Evolutionary conservation across 2,797 vertebrate species (phyloP), one percentile per base, ranked within the genome.

Genomic region (Clarias platycephalus): DNA sequence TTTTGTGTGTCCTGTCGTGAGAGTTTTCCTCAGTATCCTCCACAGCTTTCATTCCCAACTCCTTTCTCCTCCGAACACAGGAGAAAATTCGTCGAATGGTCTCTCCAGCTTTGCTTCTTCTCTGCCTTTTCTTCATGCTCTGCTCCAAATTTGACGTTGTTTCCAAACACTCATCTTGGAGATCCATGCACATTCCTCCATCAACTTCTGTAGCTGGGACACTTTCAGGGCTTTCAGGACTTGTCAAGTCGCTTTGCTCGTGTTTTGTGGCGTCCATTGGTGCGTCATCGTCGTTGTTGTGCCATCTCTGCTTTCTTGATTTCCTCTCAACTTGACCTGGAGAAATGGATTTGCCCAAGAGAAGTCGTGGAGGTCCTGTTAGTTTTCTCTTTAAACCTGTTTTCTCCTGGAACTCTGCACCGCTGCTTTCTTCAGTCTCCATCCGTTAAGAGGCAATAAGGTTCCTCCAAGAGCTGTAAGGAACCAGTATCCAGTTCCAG

Each of bases 41-140:
- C 10, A 18, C 62, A 64, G 44, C 7, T 44, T 64, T 53, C 53
- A 5, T 78, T 24, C 68, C 83, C 2, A 72, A 40, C 22, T 83
- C 62, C 77, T 95, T 95, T 90, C 92, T 95, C 60, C 91, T 95
- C 85, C 94, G 94, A 83, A 95, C 93, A 80, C 96, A 97, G 66
- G 92, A 94, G 75, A 93, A 89, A 2, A 92, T 84, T 62, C 89
- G 90, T 82, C 92, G 93, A 0, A 91, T 90, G 63, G 90, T 88
- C 53, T 88, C 76, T 0, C 81, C 87, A 0, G 90, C 88, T 68
- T 70, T 62, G 62, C 82, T 87, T 81, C 26, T 88, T 76, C 83
- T 87, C 62, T 60, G 78, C 60, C 63, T 66, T 22, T 87, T 86
- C 13, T 84, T 88, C 40, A 16, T 53, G 26, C 26, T 63, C 8